These are phyloP conservation scores for Galeopsomyia nigrocyanea DNA, from an alignment of 2,888 invertebrate species.

Conservation along the genomic window DNA sequence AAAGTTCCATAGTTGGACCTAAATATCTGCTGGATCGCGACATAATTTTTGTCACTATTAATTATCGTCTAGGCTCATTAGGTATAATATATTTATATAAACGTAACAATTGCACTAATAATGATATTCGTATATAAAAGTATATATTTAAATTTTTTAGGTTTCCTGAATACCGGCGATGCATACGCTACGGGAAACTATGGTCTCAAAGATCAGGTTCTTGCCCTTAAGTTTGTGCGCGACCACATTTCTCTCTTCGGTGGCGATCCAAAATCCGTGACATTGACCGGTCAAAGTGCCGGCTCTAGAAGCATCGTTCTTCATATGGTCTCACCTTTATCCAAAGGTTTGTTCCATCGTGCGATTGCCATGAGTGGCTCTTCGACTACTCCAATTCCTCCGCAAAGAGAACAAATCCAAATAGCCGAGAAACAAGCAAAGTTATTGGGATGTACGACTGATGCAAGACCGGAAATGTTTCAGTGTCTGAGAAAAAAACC, in stretches of 20 bases:
- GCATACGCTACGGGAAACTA: constrained; percentile 76
- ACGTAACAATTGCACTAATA: too few relatives aligned
- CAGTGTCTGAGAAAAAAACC: constrained; percentile 73
- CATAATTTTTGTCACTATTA: constrained; percentile 61
- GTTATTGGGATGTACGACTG: constrained; percentile 73
- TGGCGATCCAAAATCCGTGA: too few relatives aligned
- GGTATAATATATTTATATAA: constrained; percentile 54
- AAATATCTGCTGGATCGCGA: too few relatives aligned
- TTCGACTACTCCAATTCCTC: constrained; percentile 71
- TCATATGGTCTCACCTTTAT: too few relatives aligned
- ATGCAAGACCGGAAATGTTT: constrained; percentile 71
- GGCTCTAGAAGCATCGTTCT: too few relatives aligned
- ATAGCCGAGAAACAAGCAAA: constrained; percentile 76
- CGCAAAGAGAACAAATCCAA: constrained; percentile 71
- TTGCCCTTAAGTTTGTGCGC: constrained; percentile 76
- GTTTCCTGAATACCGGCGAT: constrained; percentile 76
- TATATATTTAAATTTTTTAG: too few relatives aligned
- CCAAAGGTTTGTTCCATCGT: too few relatives aligned
- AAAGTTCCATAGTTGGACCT: too few relatives aligned
- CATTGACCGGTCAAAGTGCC: too few relatives aligned
- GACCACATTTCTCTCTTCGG: constrained; percentile 76
- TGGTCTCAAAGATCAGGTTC: constrained; percentile 79
- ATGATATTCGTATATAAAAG: too few relatives aligned
- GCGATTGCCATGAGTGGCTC: constrained; percentile 79
- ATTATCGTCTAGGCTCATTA: constrained; percentile 61